phyloP scores from a whole-genome alignment of 1,140 invertebrate genomes.

The Bombus ignitus region DNA sequence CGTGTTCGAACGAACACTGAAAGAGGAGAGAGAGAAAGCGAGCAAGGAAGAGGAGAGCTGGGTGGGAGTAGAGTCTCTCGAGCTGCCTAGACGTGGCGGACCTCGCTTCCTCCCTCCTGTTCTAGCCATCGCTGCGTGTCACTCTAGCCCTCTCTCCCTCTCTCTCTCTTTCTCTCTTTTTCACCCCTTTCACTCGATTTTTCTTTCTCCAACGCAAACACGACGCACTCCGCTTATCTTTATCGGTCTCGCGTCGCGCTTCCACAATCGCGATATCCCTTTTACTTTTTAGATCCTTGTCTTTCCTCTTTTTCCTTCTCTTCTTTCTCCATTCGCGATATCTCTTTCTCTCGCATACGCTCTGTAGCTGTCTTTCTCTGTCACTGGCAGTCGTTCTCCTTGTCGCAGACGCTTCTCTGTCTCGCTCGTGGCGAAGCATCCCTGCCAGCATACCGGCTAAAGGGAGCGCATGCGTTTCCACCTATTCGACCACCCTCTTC shows the following conservation, averaged over 20 bases:
- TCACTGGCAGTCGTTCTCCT: neutral
- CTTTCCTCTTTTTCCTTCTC: neutral
- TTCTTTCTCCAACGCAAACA: neutral
- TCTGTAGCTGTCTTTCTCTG: neutral
- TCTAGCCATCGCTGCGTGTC: neutral
- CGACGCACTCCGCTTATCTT: conserved; percentile 36
- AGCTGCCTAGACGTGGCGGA: conserved; percentile 70
- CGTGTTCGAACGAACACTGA: conserved; percentile 81
- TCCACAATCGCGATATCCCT: neutral
- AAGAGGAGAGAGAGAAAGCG: conserved; percentile 65
- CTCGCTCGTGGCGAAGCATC: conserved; percentile 53
- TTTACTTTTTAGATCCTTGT: neutral
- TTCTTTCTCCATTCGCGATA: conserved; percentile 34
- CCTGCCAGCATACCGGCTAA: conserved; percentile 50
- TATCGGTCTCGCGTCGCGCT: conserved; percentile 12
- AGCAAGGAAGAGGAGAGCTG: conserved; percentile 41
- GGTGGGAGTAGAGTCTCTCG: conserved; percentile 55
- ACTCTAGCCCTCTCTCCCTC: neutral
- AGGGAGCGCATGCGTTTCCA: conserved; percentile 44
- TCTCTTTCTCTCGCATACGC: conserved; percentile 29
- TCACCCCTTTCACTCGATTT: neutral
- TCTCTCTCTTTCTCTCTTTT: neutral
- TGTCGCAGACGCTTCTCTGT: neutral
- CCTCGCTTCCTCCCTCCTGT: conserved; percentile 9
- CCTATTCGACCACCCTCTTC: conserved; percentile 39